Base-by-base conservation (phyloP, 2,797 vertebrate species). In the Oreortyx pictus region DNA sequence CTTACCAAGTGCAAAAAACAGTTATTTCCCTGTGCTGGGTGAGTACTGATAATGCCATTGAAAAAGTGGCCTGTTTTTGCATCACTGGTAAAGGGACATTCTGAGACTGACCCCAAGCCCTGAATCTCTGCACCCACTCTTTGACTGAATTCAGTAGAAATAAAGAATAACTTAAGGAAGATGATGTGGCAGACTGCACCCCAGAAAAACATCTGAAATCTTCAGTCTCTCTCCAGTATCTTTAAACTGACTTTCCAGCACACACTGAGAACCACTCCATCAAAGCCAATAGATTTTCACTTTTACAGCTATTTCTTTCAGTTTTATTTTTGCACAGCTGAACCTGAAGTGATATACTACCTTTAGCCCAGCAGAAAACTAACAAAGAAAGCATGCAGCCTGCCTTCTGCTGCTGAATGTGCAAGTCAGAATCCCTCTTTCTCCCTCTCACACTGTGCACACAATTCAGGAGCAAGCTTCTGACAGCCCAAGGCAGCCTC, bases 401-500 rank as follows among this genome's bases (percentile, higher is more conserved):
- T 18, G 50, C n/a, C 12, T 90, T 54, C 50, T 82, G 46, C 9
- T 50, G 67, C 41, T 70, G 33, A 29, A 25, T 7, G 14, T 19
- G 37, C 43, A 47, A 43, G 22, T 73, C 66, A 50, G 41, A 49
- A 18, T 23, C 11, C 11, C 15, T 12, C 11, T 12, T 66, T 8
- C 56, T 76, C 57, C 39, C 12, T 24, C 62, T 27, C 2, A 13
- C 14, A 16, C 71, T 52, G 39, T 64, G 24, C 19, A 7, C 17
- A 23, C 7, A n/a, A 3, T 29, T 20, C 60, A n/a, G 33, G 24
- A 79, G 39, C 25, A 37, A 25, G 52, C 13, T 35, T 37, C 76
- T 29, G 37, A 2, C 68, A 52, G n/a, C 46, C 57, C 14, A 31
- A 31, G n/a, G 46, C 76, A 90, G 54, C 57, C 97, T 98, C 91